A percentile compares a stretch with the other conserved stretches of the same genome.
Conservation (phyloP, 2,797 vertebrate species). For the Falco naumanni region DNA sequence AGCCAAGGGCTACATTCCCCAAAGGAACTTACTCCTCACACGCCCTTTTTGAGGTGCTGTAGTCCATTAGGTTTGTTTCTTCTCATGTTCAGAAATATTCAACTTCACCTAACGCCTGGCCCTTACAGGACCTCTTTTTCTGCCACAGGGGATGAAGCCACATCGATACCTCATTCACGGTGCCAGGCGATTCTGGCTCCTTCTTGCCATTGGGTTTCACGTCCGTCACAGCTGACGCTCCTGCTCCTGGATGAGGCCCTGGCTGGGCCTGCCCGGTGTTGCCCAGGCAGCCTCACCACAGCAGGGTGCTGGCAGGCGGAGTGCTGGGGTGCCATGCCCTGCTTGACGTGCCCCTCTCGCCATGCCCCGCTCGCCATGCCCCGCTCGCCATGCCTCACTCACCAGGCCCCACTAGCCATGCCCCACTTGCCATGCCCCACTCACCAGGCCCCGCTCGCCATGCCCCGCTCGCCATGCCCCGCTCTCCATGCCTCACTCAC, state of each 20-base stretch:
- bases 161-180: accelerated
- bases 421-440: too few relatives aligned
- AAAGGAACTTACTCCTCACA: background rate
- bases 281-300: background rate
- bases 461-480: too few relatives aligned
- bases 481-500: too few relatives aligned
- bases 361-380: too few relatives aligned
- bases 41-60: background rate
- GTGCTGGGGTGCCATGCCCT: too few relatives aligned
- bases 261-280: background rate
- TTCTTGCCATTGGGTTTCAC: accelerated
- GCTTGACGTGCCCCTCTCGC: too few relatives aligned
- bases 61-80: background rate
- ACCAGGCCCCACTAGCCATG: too few relatives aligned
- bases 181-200: accelerated
- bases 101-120: background rate
- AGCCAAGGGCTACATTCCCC: background rate
- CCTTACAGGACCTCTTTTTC: background rate
- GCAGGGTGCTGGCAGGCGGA: background rate
- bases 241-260: background rate
- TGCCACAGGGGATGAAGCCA: background rate
- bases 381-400: background rate
- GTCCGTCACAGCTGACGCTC: background rate
- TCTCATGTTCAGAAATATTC: background rate
- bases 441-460: too few relatives aligned